A percentile compares a stretch with the other conserved stretches of the same genome.
Evolutionary conservation across 1,140 invertebrate genomes (phyloP).

Genomic region (Plodia interpunctella): DNA sequence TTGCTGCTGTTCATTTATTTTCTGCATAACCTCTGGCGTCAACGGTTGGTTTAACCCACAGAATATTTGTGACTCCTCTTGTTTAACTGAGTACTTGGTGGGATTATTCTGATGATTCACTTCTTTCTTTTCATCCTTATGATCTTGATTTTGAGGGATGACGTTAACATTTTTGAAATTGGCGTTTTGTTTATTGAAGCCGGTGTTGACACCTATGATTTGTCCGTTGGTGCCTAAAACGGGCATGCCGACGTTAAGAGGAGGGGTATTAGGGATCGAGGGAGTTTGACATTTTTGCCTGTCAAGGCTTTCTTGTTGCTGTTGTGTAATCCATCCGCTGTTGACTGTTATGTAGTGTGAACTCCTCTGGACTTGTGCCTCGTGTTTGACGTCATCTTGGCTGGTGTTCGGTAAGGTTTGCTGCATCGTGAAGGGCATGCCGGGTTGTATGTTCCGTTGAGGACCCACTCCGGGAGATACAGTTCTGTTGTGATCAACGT

Average conservation of each 20-base stretch:
- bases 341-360: constrained; percentile 69
- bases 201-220: constrained; percentile 77
- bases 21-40: constrained; percentile 77
- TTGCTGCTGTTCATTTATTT: constrained; percentile 79
- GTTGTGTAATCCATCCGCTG: constrained; percentile 67
- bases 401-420: constrained; percentile 41
- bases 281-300: constrained; percentile 31
- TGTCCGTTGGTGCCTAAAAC: constrained; percentile 77
- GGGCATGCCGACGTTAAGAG: constrained; percentile 58
- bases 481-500: constrained; percentile 46
- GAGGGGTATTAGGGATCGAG: constrained; percentile 20
- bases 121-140: constrained; percentile 59
- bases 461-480: constrained; percentile 38
- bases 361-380: constrained; percentile 56
- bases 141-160: constrained; percentile 35
- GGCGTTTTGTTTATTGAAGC: constrained; percentile 45
- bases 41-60: constrained; percentile 67
- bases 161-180: constrained; percentile 46
- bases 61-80: constrained; percentile 65
- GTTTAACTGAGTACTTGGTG: constrained; percentile 35
- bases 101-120: constrained; percentile 21
- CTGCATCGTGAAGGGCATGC: constrained; percentile 34
- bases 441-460: constrained; percentile 39
- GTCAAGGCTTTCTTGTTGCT: constrained; percentile 49
- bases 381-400: constrained; percentile 53